phyloP scores from a whole-genome alignment of 2,888 invertebrate species.

The Heliconius ismenius region DNA sequence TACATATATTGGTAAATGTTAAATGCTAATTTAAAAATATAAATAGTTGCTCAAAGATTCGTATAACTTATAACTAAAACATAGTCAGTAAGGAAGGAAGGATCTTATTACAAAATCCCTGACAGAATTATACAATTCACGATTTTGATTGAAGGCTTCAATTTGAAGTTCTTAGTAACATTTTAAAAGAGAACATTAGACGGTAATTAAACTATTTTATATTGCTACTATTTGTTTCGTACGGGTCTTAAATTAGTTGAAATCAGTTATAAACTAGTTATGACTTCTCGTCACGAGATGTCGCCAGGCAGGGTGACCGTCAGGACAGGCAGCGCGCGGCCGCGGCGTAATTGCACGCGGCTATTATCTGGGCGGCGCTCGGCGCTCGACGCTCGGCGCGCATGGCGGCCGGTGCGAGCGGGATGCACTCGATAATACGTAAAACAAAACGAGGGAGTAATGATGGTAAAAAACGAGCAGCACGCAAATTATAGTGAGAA shows the following conservation, averaged over 20 bases:
- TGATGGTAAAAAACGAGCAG: constrained; percentile 82
- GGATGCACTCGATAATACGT: constrained; percentile 83
- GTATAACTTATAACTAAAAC: neutral
- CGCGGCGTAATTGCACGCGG: constrained; percentile 74
- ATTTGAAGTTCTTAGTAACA: neutral
- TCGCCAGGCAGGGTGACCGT: constrained; percentile 61
- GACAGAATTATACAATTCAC: neutral
- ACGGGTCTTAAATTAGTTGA: neutral
- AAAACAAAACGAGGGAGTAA: constrained; percentile 83
- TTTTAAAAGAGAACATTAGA: neutral
- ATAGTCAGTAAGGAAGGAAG: neutral
- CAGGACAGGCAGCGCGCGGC: constrained; percentile 45
- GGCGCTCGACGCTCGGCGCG: constrained; percentile 74
- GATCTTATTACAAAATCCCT: neutral
- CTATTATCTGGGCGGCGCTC: constrained; percentile 82
- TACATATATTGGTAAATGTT: neutral
- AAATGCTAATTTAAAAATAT: neutral
- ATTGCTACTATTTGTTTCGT: neutral
- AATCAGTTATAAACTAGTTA: constrained; percentile 18
- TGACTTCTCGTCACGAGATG: constrained; percentile 71
- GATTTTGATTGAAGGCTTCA: neutral
- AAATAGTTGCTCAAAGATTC: neutral
- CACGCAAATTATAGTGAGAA: constrained; percentile 83
- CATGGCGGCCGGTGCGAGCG: constrained; percentile 82
- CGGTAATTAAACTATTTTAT: neutral